Evolutionary conservation across 2,113 vertebrate species (phyloP), one percentile per base, ranked within the genome.

Genomic region (Typhlomys cinereus): DNA sequence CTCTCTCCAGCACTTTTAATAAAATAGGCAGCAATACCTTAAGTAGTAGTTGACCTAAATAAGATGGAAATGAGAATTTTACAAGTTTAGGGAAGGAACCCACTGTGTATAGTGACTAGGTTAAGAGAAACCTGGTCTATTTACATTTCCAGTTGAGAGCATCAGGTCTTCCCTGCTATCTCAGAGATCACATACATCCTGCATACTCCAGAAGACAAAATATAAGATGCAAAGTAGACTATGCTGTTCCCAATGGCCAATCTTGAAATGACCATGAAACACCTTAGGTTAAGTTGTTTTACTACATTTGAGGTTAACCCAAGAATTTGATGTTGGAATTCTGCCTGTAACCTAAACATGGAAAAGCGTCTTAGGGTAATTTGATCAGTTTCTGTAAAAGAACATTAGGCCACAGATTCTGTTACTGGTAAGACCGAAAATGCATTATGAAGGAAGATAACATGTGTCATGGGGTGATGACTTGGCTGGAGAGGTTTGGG

Each of bases 301-400:
- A 61, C 71, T 95, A 80, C 75, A 3, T 73, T 83, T 89, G 71
- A 88, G 48, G 54, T 70, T 88, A 90, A 91, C 67, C 75, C 59
- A 59, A 84, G 87, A 61, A 17, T 92, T 93, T 93, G 85, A 80
- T 95, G 88, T 74, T 95, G 90, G 94, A 95, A 86, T 69, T 92
- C 82, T 93, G 81, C 94, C 93, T 79, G 41, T 92, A 85, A 73
- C 90, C 80, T 95, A 82, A 86, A 86, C 88, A 92, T 41, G 13
- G 64, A 75, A 59, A 90, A 90, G 88, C 44, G 79, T 94, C 90
- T 83, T 73, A 61, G 48, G 15, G 66, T 89, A 90, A 96, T 93
- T 95, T 1, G 39, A 94, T 95, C 83, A 94, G 70, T 89, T 94
- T 94, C 95, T 87, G 20, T 41, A 41, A 29, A 39, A 79, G 25